Conservation (phyloP, 1,140 invertebrate genomes). For the Lysiphlebus fabarum region DNA sequence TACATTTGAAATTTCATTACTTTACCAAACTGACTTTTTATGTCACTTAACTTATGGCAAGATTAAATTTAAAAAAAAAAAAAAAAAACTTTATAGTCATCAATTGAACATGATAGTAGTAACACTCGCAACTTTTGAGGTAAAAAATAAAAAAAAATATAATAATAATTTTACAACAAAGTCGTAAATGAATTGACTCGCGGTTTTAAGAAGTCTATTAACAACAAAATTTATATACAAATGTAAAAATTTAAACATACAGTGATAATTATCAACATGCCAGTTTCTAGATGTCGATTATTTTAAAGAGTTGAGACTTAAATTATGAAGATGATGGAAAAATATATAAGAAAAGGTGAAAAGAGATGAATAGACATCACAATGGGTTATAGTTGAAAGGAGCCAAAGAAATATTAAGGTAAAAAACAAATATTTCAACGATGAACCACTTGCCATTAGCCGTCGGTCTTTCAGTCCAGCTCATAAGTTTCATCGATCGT, state of each 20-base stretch:
- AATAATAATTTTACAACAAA: constrained; percentile 17
- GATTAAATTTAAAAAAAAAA: too few species aligned
- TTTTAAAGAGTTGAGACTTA: too few species aligned
- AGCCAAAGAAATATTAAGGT: constrained; percentile 8
- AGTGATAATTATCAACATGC: neutral
- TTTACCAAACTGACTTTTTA: too few species aligned
- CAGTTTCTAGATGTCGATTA: too few species aligned
- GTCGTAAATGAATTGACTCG: constrained; percentile 23
- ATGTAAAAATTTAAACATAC: neutral
- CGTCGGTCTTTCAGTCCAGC: constrained; percentile 19
- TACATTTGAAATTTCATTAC: too few species aligned
- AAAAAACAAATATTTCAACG: constrained; percentile 19
- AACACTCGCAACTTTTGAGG: too few species aligned
- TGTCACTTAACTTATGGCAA: too few species aligned
- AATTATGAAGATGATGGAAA: too few species aligned
- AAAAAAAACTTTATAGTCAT: too few species aligned
- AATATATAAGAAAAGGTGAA: neutral
- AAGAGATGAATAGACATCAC: neutral
- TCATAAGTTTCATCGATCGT: constrained; percentile 37
- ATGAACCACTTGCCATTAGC: constrained; percentile 30
- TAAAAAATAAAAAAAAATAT: neutral
- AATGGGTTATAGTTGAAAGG: constrained; percentile 5
- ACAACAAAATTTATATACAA: constrained; percentile 17
- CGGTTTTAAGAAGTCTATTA: constrained; percentile 17
- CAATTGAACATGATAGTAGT: too few species aligned